Base-by-base conservation (phyloP, 2,113 vertebrate genomes). In the Oenanthe melanoleuca region DNA sequence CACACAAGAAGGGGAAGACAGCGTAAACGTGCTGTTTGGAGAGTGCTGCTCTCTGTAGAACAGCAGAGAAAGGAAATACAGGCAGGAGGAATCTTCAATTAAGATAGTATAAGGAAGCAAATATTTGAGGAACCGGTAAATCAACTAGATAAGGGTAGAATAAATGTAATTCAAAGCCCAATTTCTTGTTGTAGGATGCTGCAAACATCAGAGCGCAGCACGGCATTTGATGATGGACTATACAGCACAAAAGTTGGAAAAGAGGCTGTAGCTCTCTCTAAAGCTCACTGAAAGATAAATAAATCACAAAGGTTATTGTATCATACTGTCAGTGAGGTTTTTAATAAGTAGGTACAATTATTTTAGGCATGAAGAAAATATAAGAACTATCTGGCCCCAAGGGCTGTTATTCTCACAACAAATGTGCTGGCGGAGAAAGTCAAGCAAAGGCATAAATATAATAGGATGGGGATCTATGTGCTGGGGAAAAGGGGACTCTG, bases 61-160 rank as follows among this genome's bases (percentile, higher is more conserved):
- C 5, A 67, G 74, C 2, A 0, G 67, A 55, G 67, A 89, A 65
- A 91, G 61, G 81, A 96, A 95, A 89, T 57, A 93, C 2, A 96
- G 80, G 26, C 53, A 65, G 78, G 65, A 92, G 55, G 42, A 95
- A 91, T 89, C 92, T 93, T 93, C 95, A 95, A 94, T 96, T 97
- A 97, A 88, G 74, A 93, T 92, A 94, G 86, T 63, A 42, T 59
- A 93, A 83, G 67, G 89, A 94, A 93, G 82, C 86, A 97, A 97
- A 97, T 97, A 96, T 97, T 97, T 96, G 96, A 97, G 81, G 55
- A 95, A 86, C 61, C 14, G 23, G 88, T 94, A 94, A 77, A 95
- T 95, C 87, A 85, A 90, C 89, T 53, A 95, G 74, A 94, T 89
- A 95, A 92, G 79, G 60, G 74, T 72, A 66, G 93, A 95, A 95